Conservation (phyloP, 2,888 invertebrate genomes). For the Trissonchulus latispiculum region DNA sequence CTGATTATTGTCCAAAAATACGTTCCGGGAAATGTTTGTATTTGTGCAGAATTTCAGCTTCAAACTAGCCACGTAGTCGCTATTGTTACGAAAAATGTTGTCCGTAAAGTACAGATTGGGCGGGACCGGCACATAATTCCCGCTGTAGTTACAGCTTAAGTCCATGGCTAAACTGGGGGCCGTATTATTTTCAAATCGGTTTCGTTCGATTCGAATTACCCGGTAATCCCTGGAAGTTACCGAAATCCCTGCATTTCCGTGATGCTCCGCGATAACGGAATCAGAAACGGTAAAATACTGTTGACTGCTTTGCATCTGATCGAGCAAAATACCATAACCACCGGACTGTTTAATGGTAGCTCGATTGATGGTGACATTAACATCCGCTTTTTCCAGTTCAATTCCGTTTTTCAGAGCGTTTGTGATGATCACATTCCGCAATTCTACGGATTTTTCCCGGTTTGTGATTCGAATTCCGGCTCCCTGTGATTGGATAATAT, state of each 20-base stretch:
- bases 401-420: slow-evolving; percentile 3
- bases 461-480: slow-evolving; percentile 2
- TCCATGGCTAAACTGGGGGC: slow-evolving; percentile 6
- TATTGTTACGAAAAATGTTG: slow-evolving; percentile 18
- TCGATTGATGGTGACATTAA: not conserved
- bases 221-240: slow-evolving; percentile 12
- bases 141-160: slow-evolving; percentile 20
- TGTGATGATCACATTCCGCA: not conserved
- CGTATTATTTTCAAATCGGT: slow-evolving; percentile 14
- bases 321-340: not conserved
- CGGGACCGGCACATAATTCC: not conserved
- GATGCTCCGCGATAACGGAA: not conserved
- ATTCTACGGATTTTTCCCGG: not conserved
- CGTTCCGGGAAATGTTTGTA: slow-evolving; percentile 19
- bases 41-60: slow-evolving; percentile 4
- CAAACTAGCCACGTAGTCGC: slow-evolving; percentile 3
- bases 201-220: not conserved
- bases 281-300: not conserved
- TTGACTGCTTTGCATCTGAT: not conserved
- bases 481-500: not conserved
- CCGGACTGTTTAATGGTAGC: not conserved
- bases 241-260: slow-evolving; percentile 12
- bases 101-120: not conserved
- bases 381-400: not conserved
- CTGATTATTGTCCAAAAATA: slow-evolving; percentile 12